These are phyloP conservation scores for Ornithoptera priamus DNA, from an alignment of 2,888 invertebrate genomes.

Conservation along the genomic window DNA sequence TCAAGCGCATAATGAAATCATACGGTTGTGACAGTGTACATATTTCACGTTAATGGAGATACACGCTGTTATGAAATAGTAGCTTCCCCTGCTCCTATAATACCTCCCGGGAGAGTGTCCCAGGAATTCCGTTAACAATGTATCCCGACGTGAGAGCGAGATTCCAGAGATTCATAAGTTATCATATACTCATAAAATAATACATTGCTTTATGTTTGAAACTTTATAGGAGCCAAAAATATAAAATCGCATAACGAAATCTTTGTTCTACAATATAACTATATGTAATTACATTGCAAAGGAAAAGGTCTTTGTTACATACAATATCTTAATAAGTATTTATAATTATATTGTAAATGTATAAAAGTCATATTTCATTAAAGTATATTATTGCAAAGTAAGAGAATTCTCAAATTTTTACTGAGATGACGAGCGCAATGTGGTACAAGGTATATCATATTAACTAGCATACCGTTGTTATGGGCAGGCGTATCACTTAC, in stretches of 20 bases:
- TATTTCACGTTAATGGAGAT: constrained; percentile 28
- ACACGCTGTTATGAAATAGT: constrained; percentile 29
- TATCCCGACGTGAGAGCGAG: constrained; percentile 16
- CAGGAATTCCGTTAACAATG: constrained; percentile 28
- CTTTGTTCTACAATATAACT: background rate
- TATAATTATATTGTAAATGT: too few relatives aligned
- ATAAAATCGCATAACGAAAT: background rate
- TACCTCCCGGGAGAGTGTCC: constrained; percentile 25
- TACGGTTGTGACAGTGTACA: constrained; percentile 24
- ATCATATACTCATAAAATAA: constrained; percentile 18
- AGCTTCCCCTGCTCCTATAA: constrained; percentile 24
- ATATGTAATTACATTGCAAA: background rate
- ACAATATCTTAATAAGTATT: too few relatives aligned
- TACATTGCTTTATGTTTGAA: constrained; percentile 7
- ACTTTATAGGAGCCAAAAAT: constrained; percentile 5
- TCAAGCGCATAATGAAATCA: constrained; percentile 22
- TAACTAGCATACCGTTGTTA: too few relatives aligned
- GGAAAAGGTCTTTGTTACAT: background rate
- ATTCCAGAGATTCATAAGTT: constrained; percentile 18
- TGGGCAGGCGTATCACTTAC: too few relatives aligned
- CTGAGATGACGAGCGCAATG: too few relatives aligned
- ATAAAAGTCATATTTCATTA: too few relatives aligned
- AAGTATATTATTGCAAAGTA: too few relatives aligned
- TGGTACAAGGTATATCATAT: too few relatives aligned
- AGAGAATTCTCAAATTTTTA: too few relatives aligned